Conservation (phyloP, 2,888 invertebrate species). For the Oeneis ivallda region DNA sequence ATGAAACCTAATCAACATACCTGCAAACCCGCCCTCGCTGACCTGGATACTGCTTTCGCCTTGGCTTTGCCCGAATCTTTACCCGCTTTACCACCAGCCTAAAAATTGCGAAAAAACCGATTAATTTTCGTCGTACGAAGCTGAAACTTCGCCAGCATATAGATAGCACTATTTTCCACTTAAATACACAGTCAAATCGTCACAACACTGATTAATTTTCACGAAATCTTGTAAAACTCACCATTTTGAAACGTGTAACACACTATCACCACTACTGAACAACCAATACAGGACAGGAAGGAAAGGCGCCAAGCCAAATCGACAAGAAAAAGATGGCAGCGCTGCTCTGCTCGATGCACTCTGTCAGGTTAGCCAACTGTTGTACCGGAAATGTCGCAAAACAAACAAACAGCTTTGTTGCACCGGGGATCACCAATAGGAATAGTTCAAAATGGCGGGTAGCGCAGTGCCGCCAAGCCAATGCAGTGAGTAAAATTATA, state of each 20-base stretch:
- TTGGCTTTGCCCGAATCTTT: conserved; percentile 99
- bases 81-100: conserved; percentile 99
- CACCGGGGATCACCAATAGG: conserved; percentile 53
- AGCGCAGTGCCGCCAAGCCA: conserved; percentile 70
- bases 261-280: conserved; percentile 75
- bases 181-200: conserved; percentile 59
- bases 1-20: conserved; percentile 75
- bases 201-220: conserved; percentile 57
- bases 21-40: conserved; percentile 99
- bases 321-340: conserved; percentile 74
- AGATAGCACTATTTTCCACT: conserved; percentile 61
- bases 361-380: conserved; percentile 58
- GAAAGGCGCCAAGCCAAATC: conserved; percentile 81
- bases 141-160: conserved; percentile 82
- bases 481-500: conserved; percentile 43
- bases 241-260: conserved; percentile 81
- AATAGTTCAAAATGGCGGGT: conserved; percentile 55
- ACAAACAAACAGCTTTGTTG: conserved; percentile 43
- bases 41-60: conserved; percentile 99
- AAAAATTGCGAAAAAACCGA: conserved; percentile 79
- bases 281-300: conserved; percentile 80
- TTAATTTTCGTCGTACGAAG: conserved; percentile 80
- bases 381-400: conserved; percentile 60
- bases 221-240: conserved; percentile 80
- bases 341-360: conserved; percentile 47